Conservation (phyloP, 2,797 vertebrate species). For the Gymnoscopelus microlampas region DNA sequence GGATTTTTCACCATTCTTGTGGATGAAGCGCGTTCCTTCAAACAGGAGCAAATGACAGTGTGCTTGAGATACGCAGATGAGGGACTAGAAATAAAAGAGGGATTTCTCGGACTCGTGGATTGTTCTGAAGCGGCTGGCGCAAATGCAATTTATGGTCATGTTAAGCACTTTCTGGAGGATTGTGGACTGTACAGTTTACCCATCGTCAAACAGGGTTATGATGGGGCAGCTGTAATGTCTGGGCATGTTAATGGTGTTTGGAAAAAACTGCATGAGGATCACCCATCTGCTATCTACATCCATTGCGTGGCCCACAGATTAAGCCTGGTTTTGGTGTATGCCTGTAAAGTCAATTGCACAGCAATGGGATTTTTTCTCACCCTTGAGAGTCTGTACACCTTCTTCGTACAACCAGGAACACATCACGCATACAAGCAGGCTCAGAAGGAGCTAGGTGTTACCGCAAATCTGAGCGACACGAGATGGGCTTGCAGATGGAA, state of each 20-base stretch:
- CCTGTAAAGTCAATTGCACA: too few species aligned
- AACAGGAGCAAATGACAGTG: slow-evolving; percentile 7
- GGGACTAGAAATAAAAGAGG: not conserved
- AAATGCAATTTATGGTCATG: slow-evolving; percentile 1
- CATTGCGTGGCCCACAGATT: slow-evolving; percentile 3
- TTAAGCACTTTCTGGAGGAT: not conserved
- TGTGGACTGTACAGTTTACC: slow-evolving; percentile 5
- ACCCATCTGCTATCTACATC: not conserved
- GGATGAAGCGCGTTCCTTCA: not conserved
- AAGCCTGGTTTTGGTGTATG: not conserved
- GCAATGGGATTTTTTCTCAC: not conserved
- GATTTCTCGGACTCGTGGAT: slow-evolving; percentile 3
- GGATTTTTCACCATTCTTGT: not conserved
- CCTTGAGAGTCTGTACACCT: not conserved
- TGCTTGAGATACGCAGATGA: slow-evolving; percentile 8
- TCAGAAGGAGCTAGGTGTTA: too few species aligned
- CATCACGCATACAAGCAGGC: not conserved
- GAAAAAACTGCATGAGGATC: not conserved
- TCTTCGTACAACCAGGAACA: not conserved
- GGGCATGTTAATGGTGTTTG: not conserved
- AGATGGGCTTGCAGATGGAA: too few species aligned
- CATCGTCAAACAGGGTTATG: not conserved
- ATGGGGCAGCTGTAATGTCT: slow-evolving; percentile 4
- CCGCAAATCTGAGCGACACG: not conserved
- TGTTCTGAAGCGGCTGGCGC: not conserved